Percentiles rank a stretch among this genome's conserved stretches.
Evolutionary conservation across 2,888 invertebrate species (phyloP).

Genomic region (Tyria jacobaeae): DNA sequence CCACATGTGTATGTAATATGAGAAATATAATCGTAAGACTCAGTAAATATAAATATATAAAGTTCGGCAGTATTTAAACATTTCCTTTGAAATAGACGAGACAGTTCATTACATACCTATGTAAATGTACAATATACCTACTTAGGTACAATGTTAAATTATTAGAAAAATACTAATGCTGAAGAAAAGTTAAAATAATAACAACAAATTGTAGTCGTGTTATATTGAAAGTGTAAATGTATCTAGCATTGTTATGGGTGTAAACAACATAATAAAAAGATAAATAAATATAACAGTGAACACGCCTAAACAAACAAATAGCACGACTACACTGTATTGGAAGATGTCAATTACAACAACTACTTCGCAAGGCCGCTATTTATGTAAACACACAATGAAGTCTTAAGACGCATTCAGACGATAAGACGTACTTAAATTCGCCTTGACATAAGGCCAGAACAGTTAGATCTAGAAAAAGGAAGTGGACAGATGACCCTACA

Average conservation of each 20-base stretch:
- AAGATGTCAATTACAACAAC: constrained; percentile 60
- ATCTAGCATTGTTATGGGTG: not conserved
- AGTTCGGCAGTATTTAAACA: no score
- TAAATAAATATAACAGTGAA: not conserved
- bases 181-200: not conserved
- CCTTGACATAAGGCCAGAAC: constrained; percentile 75
- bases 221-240: no score
- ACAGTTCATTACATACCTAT: no score
- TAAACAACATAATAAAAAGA: not conserved
- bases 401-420: constrained; percentile 66
- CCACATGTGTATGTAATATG: no score
- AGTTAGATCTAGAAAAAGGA: constrained; percentile 66
- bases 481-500: constrained; percentile 61
- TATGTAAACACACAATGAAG: constrained; percentile 79
- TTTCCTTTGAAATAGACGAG: no score
- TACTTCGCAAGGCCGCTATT: constrained; percentile 64
- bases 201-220: no score
- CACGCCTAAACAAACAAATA: constrained; percentile 3
- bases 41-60: no score
- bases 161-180: not conserved
- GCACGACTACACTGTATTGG: constrained; percentile 32
- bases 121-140: no score
- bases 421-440: constrained; percentile 66
- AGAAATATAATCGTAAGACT: no score
- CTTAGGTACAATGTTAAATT: no score